Evolutionary conservation across 2,797 vertebrate genomes (phyloP), one percentile per base, ranked within the genome.

Genomic region (Gila robusta): DNA sequence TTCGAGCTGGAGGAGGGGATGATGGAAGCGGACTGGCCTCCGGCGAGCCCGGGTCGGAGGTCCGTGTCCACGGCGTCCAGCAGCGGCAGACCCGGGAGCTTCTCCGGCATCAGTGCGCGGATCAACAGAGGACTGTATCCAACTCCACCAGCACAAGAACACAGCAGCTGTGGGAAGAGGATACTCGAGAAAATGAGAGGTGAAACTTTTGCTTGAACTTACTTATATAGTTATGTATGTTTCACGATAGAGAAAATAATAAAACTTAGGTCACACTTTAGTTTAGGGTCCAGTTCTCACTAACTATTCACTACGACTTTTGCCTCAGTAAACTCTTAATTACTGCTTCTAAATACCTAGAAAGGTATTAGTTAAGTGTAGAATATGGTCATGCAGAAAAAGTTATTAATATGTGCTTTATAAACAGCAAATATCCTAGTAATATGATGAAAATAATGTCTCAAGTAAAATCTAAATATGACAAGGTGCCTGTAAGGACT

Each of bases 1-100:
- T 99, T 99, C 72, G 98, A 99, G 88, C 95, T 97, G 0, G 98
- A 98, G 91, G 98, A 98, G 12, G 97, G 97, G 56, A 95, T 97
- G 88, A 95, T 98, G 94, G 96, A 97, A 90, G 96, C 96, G 56
- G 97, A 97, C 95, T 98, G 98, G 97, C 96, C 96, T 82, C 95
- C 96, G 0, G 96, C 96, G 91, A 94, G 97, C 86, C 95, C 93
- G 39, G 96, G 95, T 73, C 93, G 93, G 88, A 95, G 89, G 89
- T 96, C 92, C 17, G 95, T 91, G 70, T 97, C 96, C 90, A 95
- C 94, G 90, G 92, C 93, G 87, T 95, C 95, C 41, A 81, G 84
- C 91, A 94, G 94, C 90, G 23, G 54, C 56, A 26, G 94, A 76
- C 89, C 95, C 88, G 94, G 93, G 8, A 94, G 93, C 89, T 95